phyloP scores from a whole-genome alignment of 2,888 invertebrate genomes.

The Saturnia pavonia region DNA sequence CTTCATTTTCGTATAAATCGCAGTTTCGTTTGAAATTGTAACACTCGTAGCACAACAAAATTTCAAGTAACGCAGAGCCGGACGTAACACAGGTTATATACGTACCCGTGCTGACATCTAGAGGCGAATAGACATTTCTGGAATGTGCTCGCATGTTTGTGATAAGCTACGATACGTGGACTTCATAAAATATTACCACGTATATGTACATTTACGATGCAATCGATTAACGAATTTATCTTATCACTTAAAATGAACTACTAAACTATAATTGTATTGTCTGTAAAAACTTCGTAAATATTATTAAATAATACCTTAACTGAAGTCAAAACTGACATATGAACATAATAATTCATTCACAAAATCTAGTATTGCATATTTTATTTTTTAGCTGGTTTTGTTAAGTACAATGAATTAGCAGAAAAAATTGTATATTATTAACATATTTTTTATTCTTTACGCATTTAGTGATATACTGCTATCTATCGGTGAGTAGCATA shows the following conservation, averaged over 20 bases:
- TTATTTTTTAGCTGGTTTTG: background rate
- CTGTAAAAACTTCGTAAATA: background rate
- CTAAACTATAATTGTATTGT: background rate
- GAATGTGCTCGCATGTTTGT: conserved; percentile 31
- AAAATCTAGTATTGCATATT: background rate
- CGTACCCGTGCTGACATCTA: conserved; percentile 47
- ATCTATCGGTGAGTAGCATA: conserved; percentile 38
- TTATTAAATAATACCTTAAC: background rate
- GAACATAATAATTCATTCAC: background rate
- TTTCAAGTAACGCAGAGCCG: conserved; percentile 25
- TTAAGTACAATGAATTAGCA: background rate
- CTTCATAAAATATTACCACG: conserved; percentile 25
- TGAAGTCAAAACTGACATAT: background rate
- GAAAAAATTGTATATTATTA: background rate
- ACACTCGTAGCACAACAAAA: background rate
- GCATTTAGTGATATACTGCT: conserved; percentile 21
- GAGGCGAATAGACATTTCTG: conserved; percentile 50
- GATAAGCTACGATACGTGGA: conserved; percentile 24
- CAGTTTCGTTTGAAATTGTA: background rate
- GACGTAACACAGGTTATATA: conserved; percentile 44
- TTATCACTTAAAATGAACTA: conserved; percentile 20
- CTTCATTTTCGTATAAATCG: conserved; percentile 33
- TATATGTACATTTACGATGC: conserved; percentile 8
- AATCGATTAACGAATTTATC: conserved; percentile 11
- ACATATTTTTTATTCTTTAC: background rate